Conservation (phyloP, 2,113 vertebrate species). For the Monarcha castaneiventris region DNA sequence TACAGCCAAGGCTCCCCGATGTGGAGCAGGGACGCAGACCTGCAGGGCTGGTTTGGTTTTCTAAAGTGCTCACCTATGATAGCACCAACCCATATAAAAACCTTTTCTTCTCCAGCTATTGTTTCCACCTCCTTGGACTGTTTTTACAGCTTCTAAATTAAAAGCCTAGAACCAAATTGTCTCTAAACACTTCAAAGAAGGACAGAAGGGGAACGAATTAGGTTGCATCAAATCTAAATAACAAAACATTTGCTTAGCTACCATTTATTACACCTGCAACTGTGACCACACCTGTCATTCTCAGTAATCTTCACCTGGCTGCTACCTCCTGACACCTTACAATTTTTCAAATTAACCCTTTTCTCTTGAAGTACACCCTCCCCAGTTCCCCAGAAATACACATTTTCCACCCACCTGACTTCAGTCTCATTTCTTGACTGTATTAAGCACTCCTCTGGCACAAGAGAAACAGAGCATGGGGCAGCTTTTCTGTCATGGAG, state of each 20-base stretch:
- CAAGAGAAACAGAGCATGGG: background rate
- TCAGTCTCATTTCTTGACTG: background rate
- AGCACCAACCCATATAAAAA: background rate
- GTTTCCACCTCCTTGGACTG: background rate
- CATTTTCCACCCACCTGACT: background rate
- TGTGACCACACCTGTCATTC: background rate
- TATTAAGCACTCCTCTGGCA: background rate
- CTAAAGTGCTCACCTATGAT: background rate
- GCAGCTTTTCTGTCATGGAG: background rate
- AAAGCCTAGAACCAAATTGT: background rate
- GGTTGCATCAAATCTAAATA: background rate
- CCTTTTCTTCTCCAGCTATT: background rate
- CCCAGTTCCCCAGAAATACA: background rate
- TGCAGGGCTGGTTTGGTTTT: background rate
- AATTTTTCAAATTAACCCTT: background rate
- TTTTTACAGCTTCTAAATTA: background rate
- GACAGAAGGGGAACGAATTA: background rate
- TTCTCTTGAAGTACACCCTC: background rate
- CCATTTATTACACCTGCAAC: background rate
- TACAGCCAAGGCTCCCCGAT: accelerated
- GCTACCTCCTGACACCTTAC: background rate
- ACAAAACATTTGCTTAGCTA: background rate
- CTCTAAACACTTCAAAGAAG: background rate
- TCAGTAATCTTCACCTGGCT: background rate
- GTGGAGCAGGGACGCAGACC: background rate